These are phyloP conservation scores for Halictus quadricinctus DNA, from an alignment of 2,888 invertebrate species.

Conservation along the genomic window DNA sequence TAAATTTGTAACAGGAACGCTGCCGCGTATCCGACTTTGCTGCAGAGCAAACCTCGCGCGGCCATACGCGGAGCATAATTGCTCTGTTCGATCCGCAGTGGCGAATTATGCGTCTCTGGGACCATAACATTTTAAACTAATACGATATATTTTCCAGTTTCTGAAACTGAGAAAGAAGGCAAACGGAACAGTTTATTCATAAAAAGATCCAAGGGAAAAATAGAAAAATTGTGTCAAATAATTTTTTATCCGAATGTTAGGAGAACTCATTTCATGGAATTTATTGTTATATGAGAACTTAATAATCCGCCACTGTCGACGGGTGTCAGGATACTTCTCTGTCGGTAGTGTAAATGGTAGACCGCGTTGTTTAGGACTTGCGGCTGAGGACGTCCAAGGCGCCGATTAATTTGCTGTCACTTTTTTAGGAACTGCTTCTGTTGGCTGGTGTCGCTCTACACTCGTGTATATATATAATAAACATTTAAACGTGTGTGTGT, in stretches of 20 bases:
- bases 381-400: constrained; percentile 17
- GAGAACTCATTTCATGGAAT: no score
- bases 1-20: constrained; percentile 24
- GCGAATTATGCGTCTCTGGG: background rate
- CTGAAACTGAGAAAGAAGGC: background rate
- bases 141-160: background rate
- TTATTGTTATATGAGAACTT: no score
- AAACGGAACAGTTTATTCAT: background rate
- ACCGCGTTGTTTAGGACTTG: constrained; percentile 1
- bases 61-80: constrained; percentile 50
- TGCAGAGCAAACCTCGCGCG: constrained; percentile 65
- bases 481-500: background rate
- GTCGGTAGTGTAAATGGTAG: background rate
- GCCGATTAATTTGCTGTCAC: constrained; percentile 51
- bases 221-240: no score
- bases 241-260: background rate
- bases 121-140: background rate
- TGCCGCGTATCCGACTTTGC: constrained; percentile 54
- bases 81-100: constrained; percentile 34
- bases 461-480: constrained; percentile 15
- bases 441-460: constrained; percentile 68
- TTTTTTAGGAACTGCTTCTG: constrained; percentile 72
- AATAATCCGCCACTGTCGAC: background rate
- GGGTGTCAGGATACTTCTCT: background rate
- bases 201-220: no score